Evolutionary conservation across 2,797 vertebrate species (phyloP).

Genomic region (Hafferia zeledoni): DNA sequence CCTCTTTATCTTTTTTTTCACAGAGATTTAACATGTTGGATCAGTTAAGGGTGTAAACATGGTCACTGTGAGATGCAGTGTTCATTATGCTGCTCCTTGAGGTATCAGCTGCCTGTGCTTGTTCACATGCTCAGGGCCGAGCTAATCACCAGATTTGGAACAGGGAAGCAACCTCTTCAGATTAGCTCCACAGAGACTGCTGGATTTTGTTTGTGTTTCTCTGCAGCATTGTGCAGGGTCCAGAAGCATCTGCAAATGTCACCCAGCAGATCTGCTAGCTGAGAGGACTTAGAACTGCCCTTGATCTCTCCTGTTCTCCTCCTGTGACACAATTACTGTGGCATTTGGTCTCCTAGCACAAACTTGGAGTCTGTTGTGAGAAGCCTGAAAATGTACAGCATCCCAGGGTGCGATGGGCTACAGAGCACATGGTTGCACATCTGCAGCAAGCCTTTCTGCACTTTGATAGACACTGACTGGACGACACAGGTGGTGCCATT

Average conservation of each 20-base stretch:
- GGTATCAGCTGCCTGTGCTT: neutral
- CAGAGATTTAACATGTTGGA: neutral
- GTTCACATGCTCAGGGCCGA: neutral
- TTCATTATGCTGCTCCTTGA: neutral
- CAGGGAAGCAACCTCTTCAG: neutral
- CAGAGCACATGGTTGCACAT: neutral
- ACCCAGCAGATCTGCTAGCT: neutral
- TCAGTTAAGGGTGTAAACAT: neutral
- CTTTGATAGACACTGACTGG: neutral
- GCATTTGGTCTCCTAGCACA: neutral
- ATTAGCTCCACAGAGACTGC: neutral
- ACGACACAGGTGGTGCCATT: neutral
- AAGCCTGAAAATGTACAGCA: neutral
- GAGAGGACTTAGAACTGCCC: neutral
- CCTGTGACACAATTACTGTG: neutral
- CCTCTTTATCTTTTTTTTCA: neutral
- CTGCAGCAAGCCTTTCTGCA: neutral
- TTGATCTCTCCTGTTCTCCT: slow-evolving; percentile 12
- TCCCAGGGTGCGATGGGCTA: neutral
- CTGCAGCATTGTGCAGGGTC: neutral
- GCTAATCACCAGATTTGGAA: slow-evolving; percentile 17
- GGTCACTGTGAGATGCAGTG: neutral
- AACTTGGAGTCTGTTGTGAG: neutral
- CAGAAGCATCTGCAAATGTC: slow-evolving; percentile 6
- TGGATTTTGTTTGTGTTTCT: neutral